Evolutionary conservation across 1,140 invertebrate species (phyloP).

Genomic region (Ips nitidus): DNA sequence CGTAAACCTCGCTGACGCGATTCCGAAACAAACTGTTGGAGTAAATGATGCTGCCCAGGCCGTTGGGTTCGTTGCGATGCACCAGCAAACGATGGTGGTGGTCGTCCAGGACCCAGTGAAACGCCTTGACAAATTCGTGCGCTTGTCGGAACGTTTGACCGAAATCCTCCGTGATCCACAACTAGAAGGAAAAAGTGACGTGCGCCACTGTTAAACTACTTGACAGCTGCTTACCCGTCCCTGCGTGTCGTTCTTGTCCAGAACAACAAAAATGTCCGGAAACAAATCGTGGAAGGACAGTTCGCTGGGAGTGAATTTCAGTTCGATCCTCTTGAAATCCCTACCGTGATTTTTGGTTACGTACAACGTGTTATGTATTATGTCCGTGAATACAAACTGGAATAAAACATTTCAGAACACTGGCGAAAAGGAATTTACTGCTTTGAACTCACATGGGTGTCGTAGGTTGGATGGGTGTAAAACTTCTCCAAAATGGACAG

Average conservation of each 20-base stretch:
- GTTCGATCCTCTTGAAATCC: constrained; percentile 60
- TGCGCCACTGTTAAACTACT: too few relatives aligned
- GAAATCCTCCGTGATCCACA: constrained; percentile 76
- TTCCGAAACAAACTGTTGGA: constrained; percentile 52
- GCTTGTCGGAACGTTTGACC: constrained; percentile 69
- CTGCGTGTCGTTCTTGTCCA: constrained; percentile 71
- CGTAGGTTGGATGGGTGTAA: constrained; percentile 77
- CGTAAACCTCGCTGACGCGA: constrained; percentile 56
- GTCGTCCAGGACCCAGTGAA: constrained; percentile 64
- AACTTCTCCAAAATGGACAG: constrained; percentile 79
- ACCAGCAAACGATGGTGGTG: constrained; percentile 62
- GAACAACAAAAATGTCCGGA: constrained; percentile 61
- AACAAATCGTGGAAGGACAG: constrained; percentile 72
- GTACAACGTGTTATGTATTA: constrained; percentile 74
- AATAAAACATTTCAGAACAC: constrained; percentile 2
- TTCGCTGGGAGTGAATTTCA: constrained; percentile 76
- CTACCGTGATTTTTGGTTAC: constrained; percentile 73
- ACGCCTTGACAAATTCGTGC: constrained; percentile 74
- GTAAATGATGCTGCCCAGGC: constrained; percentile 64
- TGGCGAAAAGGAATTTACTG: not conserved
- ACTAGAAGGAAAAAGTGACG: constrained; percentile 53
- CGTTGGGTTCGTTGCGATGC: constrained; percentile 66
- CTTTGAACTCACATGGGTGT: constrained; percentile 67
- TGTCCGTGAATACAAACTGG: constrained; percentile 85
- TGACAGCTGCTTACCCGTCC: constrained; percentile 5